Conservation (phyloP, 2,888 invertebrate genomes). For the Tinea trinotella region DNA sequence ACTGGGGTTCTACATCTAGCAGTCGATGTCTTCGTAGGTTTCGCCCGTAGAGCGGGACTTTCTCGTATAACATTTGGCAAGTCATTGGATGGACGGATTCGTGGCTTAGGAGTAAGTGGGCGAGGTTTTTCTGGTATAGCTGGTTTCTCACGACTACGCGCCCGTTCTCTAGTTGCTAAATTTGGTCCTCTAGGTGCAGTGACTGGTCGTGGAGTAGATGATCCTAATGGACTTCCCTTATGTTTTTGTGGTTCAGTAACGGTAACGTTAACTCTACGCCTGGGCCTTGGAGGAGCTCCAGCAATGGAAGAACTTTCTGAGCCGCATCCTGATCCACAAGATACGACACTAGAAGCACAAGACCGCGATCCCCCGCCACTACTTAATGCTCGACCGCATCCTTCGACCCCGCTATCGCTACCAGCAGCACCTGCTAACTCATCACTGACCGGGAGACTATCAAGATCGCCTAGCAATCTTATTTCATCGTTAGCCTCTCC, state of each 20-base stretch:
- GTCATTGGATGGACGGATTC: slow-evolving; percentile 63
- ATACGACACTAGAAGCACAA: slow-evolving; percentile 84
- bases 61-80: slow-evolving; percentile 67
- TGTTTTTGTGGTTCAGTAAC: slow-evolving; percentile 62
- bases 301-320: slow-evolving; percentile 85
- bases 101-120: slow-evolving; percentile 59
- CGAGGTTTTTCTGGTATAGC: slow-evolving; percentile 61
- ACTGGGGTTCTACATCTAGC: slow-evolving; percentile 75
- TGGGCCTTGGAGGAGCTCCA: slow-evolving; percentile 56
- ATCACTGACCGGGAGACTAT: slow-evolving; percentile 57
- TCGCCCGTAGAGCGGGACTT: slow-evolving; percentile 56
- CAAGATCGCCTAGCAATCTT: slow-evolving; percentile 54
- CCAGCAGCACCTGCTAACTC: slow-evolving; percentile 73
- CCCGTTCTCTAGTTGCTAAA: slow-evolving; percentile 69
- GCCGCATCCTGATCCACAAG: slow-evolving; percentile 84
- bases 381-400: slow-evolving; percentile 77
- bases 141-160: slow-evolving; percentile 74
- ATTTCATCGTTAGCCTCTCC: slow-evolving; percentile 55
- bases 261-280: slow-evolving; percentile 73
- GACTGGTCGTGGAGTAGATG: slow-evolving; percentile 65
- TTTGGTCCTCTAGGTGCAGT: slow-evolving; percentile 64
- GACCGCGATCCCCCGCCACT: slow-evolving; percentile 78
- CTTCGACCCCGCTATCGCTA: slow-evolving; percentile 87
- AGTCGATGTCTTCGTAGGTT: slow-evolving; percentile 68
- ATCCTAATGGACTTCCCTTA: slow-evolving; percentile 62